phyloP scores from a whole-genome alignment of 2,797 vertebrate genomes.

The Muscicapa striata region DNA sequence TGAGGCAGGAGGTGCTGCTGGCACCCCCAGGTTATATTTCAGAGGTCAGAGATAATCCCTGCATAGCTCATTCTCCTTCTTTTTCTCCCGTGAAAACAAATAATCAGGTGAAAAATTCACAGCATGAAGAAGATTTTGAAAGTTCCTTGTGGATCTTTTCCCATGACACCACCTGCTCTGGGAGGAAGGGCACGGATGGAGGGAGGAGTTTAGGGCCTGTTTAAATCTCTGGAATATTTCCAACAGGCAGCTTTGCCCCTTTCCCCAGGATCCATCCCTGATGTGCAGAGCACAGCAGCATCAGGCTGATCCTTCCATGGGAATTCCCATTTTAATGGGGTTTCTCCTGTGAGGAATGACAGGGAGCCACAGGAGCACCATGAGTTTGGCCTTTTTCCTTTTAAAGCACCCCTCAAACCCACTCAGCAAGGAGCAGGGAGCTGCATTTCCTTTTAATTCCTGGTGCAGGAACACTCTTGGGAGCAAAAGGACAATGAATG shows the following conservation, averaged over 20 bases:
- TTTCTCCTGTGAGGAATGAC: not conserved
- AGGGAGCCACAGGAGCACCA: not conserved
- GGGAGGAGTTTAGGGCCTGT: not conserved
- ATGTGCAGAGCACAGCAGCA: not conserved
- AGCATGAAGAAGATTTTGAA: too few species aligned
- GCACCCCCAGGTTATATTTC: not conserved
- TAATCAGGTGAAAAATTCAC: not conserved
- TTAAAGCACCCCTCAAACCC: not conserved
- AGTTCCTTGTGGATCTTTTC: not conserved
- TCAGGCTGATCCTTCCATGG: not conserved
- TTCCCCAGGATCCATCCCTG: rapidly evolving
- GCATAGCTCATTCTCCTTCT: not conserved
- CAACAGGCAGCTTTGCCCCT: not conserved
- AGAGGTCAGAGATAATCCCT: not conserved
- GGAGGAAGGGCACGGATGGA: not conserved
- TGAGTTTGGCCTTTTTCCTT: not conserved
- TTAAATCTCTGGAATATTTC: not conserved
- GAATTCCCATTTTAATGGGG: not conserved
- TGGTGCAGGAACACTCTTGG: not conserved
- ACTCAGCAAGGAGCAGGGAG: not conserved
- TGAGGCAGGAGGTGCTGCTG: not conserved
- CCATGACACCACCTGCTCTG: not conserved
- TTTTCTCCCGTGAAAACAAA: not conserved
- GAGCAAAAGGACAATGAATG: not conserved
- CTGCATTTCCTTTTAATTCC: not conserved